Conservation (phyloP, 2,888 invertebrate species). For the Resseliella maxima region DNA sequence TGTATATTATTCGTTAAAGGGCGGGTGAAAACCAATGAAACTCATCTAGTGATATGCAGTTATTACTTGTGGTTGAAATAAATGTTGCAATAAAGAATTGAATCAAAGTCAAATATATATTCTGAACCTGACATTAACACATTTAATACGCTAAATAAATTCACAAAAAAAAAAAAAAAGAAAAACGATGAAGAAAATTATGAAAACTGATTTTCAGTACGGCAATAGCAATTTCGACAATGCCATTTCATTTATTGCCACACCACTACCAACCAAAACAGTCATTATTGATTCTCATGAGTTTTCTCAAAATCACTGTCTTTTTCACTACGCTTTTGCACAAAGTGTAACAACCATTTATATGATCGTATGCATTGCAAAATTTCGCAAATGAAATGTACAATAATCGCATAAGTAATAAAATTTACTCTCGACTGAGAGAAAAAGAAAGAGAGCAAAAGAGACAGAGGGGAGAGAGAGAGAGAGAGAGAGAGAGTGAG, state of each 20-base stretch:
- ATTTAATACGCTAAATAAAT: background rate
- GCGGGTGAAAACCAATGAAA: too few relatives aligned
- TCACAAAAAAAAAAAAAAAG: background rate
- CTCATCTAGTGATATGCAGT: too few relatives aligned
- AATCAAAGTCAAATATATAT: background rate
- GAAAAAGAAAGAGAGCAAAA: too few relatives aligned
- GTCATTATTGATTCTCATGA: background rate
- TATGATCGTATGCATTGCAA: too few relatives aligned
- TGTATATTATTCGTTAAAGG: too few relatives aligned
- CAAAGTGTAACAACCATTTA: too few relatives aligned
- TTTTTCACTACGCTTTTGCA: too few relatives aligned
- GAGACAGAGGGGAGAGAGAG: too few relatives aligned
- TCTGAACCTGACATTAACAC: constrained; percentile 28
- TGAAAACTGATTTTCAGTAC: background rate
- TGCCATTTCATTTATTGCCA: background rate
- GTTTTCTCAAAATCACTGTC: background rate
- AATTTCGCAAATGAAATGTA: too few relatives aligned
- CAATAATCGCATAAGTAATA: background rate
- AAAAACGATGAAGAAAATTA: background rate
- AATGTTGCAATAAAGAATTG: background rate
- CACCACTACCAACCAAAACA: background rate
- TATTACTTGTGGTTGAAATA: too few relatives aligned
- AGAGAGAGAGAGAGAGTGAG: too few relatives aligned
- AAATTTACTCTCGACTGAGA: constrained; percentile 8
- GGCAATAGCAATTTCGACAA: background rate